These are phyloP conservation scores for Arenicola marina DNA, from an alignment of 2,888 invertebrate genomes.

Conservation along the genomic window DNA sequence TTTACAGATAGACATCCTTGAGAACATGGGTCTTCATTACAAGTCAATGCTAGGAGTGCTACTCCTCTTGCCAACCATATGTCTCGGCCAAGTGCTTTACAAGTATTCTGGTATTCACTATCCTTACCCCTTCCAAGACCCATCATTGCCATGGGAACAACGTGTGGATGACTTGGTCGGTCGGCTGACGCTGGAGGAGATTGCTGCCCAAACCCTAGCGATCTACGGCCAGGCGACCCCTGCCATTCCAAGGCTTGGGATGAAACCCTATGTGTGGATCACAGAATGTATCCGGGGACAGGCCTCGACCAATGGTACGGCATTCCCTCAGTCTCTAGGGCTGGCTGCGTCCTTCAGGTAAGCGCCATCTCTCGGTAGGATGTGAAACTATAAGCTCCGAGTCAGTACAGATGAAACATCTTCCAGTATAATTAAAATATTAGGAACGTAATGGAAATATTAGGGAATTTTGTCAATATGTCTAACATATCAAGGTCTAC, in stretches of 20 bases:
- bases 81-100: too few relatives aligned
- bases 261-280: constrained; percentile 52
- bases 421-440: too few relatives aligned
- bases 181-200: constrained; percentile 46
- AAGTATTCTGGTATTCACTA: too few relatives aligned
- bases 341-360: constrained; percentile 56
- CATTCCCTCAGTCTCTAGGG: constrained; percentile 49
- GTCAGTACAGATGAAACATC: too few relatives aligned
- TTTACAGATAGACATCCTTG: too few relatives aligned
- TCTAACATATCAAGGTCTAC: too few relatives aligned
- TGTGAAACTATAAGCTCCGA: neutral
- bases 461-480: too few relatives aligned
- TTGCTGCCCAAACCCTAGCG: constrained; percentile 22
- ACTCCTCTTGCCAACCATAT: too few relatives aligned
- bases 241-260: constrained; percentile 48
- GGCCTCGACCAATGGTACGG: constrained; percentile 44
- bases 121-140: constrained; percentile 50
- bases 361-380: neutral
- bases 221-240: constrained; percentile 35
- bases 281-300: constrained; percentile 56
- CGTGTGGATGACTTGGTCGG: constrained; percentile 49
- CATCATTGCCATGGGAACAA: constrained; percentile 44
- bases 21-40: too few relatives aligned
- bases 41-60: too few relatives aligned
- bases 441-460: too few relatives aligned